Base-by-base conservation (phyloP, 2,888 invertebrate species). In the Caenorhabditis sp. region DNA sequence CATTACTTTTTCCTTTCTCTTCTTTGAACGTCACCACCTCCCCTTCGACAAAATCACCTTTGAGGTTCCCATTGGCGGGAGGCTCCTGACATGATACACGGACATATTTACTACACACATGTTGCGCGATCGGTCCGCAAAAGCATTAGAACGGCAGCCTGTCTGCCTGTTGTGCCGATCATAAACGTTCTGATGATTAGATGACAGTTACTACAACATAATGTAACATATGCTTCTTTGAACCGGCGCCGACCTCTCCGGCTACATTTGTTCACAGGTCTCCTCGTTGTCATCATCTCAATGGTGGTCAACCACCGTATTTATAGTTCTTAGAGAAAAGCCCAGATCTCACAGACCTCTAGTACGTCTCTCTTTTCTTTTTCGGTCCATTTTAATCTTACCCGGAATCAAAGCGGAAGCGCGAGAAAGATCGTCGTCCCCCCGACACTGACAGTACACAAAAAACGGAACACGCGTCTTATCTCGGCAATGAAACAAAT, bases 401-500 rank as follows among this genome's bases (percentile, higher is more conserved):
- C 30, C 45, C 32, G 35, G 46, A 65, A 55, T 55, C 46, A 52
- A 45, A 43, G 55, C 65, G 65, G 63, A 52, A 52, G 52, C 41
- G 35, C 37, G 48, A 48, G 26, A 48, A 48, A 27, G 41, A 35
- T 32, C 32, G 43, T 32, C 45, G 30, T 30, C 15, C 35, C 48
- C 59, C 48, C 45, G 32, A 32, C 22, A 61, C 41, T 27, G 41
- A 52, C 24, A 26, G 35, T 53, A 41, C 41, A 37, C 46, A 56
- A 52, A 56, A 66, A 66, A 45, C 48, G 48, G 56, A 55, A 45
- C 48, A 46, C 46, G 30, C 22, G 9, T 22, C 48, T 50, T 56
- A 58, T 56, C 66, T 43, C 39, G 63, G 63, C 56, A 46, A 48
- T 48, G 66, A 66, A 66, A 66, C 66, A 66, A 66, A 66, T 66